phyloP scores from a whole-genome alignment of 2,888 invertebrate species.

The Andrena praecox region DNA sequence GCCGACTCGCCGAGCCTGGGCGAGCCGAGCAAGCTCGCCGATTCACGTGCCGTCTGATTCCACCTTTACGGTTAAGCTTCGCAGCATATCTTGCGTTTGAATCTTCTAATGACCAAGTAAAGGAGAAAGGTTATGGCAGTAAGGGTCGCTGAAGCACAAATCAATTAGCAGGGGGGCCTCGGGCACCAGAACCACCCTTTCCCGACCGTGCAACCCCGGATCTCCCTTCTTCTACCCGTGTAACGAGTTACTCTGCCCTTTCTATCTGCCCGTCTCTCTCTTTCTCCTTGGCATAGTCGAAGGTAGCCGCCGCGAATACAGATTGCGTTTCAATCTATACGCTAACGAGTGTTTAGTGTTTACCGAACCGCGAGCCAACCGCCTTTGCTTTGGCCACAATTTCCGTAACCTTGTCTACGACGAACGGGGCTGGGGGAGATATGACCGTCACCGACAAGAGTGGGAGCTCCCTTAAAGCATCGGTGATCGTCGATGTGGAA shows the following conservation, averaged over 20 bases:
- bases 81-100: constrained; percentile 19
- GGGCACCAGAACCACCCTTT: constrained; percentile 72
- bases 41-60: too few relatives aligned
- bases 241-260: constrained; percentile 63
- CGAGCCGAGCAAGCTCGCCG: too few relatives aligned
- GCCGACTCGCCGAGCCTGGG: too few relatives aligned
- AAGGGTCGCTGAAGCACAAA: constrained; percentile 74
- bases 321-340: constrained; percentile 84
- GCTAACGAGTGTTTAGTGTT: constrained; percentile 84
- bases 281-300: constrained; percentile 46
- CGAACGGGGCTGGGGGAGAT: constrained; percentile 60
- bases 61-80: background rate
- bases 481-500: constrained; percentile 18
- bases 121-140: constrained; percentile 61
- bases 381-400: constrained; percentile 78
- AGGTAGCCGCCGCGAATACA: constrained; percentile 80
- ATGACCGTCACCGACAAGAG: constrained; percentile 26
- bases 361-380: constrained; percentile 82
- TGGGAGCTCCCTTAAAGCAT: constrained; percentile 17
- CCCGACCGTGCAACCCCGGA: constrained; percentile 59
- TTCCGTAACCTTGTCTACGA: constrained; percentile 78
- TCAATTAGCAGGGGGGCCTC: constrained; percentile 76
- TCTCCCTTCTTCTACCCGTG: constrained; percentile 54
- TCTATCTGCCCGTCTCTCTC: constrained; percentile 48
- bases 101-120: constrained; percentile 40